Base-by-base conservation (phyloP, 2,797 vertebrate genomes). In the Hemibagrus guttatus region DNA sequence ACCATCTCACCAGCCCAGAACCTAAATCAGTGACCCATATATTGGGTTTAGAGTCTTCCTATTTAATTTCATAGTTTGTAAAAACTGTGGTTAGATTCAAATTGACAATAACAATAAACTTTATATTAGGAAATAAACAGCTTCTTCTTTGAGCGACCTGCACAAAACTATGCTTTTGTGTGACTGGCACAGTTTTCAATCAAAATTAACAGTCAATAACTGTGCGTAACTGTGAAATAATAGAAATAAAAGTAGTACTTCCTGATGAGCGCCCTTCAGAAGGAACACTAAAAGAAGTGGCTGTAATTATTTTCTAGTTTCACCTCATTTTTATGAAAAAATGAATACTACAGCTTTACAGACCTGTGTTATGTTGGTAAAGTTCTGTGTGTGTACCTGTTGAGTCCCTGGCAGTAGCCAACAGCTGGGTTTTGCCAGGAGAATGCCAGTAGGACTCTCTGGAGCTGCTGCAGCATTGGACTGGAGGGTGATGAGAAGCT, bases 341-440 rank as follows among this genome's bases (percentile, higher is more conserved):
- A 13, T 46, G 46, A 49, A 49, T 2, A 49, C 42, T 16, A n/a
- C 13, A 74, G 71, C 12, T 59, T 39, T 35, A 31, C 59, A 58
- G 7, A 23, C 9, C 21, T 56, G 31, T 56, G 52, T 8, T 71
- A 31, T n/a, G 12, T 42, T 14, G 12, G 56, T 26, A 19, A 79
- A 14, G 9, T 54, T 79, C 5, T 52, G 52, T 61, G 19, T 49
- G 12, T 49, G 79, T 84, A 89, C 87, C 87, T 91, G 88, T 87
- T 87, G 64, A 90, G 81, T 78, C 85, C 85, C 82, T 90, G 84
- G 46, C 89, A 84, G 46, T 90, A 90, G 61, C 87, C 76, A 7
- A 89, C 80, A 23, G 93, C 89, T 23, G 97, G 97, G 91, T 97
- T 98, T 87, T 98, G 97, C 97, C 97, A 98, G 86, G 98, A 97